phyloP scores from a whole-genome alignment of 1,140 invertebrate genomes.

The Bombus consobrinus region DNA sequence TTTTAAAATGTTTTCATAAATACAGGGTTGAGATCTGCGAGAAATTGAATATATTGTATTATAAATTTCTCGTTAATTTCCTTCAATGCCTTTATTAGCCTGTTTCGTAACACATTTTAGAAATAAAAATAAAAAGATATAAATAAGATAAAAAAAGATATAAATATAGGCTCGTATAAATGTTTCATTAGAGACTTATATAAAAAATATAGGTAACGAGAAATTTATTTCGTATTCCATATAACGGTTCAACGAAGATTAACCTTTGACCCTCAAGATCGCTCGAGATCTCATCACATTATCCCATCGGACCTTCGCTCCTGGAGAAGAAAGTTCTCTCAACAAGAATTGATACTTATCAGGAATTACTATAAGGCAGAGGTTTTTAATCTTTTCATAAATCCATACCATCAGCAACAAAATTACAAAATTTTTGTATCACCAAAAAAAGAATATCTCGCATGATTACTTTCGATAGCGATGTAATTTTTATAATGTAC shows the following conservation, averaged over 20 bases:
- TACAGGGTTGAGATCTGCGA: neutral
- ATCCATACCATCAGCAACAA: neutral
- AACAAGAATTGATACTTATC: neutral
- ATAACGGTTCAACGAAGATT: no score
- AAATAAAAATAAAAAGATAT: no score
- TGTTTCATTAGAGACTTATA: neutral
- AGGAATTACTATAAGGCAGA: neutral
- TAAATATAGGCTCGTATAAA: neutral
- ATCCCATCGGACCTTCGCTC: neutral
- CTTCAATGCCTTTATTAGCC: no score
- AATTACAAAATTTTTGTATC: neutral
- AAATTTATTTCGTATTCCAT: neutral
- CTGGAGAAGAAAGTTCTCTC: neutral
- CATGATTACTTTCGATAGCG: neutral
- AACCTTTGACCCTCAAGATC: neutral
- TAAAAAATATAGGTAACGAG: neutral
- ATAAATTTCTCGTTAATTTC: no score
- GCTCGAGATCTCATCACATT: neutral
- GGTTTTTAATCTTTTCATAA: no score
- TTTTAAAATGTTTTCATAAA: no score
- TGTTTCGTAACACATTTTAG: no score
- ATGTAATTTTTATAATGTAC: neutral
- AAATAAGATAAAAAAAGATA: no score
- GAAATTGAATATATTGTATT: no score
- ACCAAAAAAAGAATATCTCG: neutral